Percentiles rank a stretch among this genome's conserved stretches.
These are phyloP conservation scores for Struthidea cinerea DNA, from an alignment of 2,113 vertebrate genomes.

Conservation along the genomic window DNA sequence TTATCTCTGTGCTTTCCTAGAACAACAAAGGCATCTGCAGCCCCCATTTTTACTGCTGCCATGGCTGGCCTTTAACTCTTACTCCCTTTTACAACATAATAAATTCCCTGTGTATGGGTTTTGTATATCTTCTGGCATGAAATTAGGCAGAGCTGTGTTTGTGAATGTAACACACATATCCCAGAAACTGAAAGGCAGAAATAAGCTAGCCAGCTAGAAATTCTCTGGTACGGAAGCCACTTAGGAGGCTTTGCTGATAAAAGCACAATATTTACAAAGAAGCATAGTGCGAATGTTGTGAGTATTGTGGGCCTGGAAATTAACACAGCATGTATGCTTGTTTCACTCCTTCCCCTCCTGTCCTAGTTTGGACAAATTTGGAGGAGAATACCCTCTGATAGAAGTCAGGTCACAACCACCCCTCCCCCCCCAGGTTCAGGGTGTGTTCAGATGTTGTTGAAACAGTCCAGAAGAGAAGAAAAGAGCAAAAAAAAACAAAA, in stretches of 20 bases:
- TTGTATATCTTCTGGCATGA: background rate
- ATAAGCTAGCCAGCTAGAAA: background rate
- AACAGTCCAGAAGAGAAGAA: too few species aligned
- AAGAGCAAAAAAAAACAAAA: too few species aligned
- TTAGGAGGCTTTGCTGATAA: background rate
- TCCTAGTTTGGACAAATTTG: too few species aligned
- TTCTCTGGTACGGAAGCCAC: background rate
- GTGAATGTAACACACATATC: background rate
- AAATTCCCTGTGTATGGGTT: rapidly evolving
- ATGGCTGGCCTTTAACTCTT: background rate
- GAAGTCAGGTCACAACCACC: too few species aligned
- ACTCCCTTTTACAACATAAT: background rate
- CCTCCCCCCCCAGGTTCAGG: too few species aligned
- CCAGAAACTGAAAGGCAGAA: background rate
- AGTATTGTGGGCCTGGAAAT: background rate
- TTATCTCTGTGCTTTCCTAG: background rate
- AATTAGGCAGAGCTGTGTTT: background rate
- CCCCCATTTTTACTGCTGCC: background rate
- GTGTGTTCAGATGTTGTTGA: too few species aligned
- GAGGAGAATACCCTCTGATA: too few species aligned
- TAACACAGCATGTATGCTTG: background rate
- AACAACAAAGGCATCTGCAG: background rate
- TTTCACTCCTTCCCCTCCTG: background rate
- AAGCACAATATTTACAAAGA: background rate
- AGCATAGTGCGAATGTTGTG: background rate